Percentiles rank a stretch among this genome's conserved stretches.
Evolutionary conservation across 1,140 invertebrate species (phyloP).

Genomic region (Platyscapa corneri): DNA sequence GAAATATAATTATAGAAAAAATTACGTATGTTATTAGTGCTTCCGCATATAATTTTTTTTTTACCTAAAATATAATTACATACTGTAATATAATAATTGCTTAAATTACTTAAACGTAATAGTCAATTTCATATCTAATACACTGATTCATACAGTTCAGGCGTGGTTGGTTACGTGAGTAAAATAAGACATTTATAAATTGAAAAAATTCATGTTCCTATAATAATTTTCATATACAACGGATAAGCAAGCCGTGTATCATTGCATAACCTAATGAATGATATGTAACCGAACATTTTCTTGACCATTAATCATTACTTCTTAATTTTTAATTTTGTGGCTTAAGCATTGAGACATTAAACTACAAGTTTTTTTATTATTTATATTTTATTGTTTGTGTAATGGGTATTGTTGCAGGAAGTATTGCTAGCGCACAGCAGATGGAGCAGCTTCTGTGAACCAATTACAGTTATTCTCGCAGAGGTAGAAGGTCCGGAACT

Average conservation of each 20-base stretch:
- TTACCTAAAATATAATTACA: background rate
- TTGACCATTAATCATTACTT: background rate
- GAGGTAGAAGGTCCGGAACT: slow-evolving; percentile 77
- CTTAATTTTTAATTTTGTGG: background rate
- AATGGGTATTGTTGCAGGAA: slow-evolving; percentile 58
- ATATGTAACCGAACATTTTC: background rate
- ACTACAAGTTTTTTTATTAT: no score
- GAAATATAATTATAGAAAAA: background rate
- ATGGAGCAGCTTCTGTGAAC: slow-evolving; percentile 67
- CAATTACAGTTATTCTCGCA: slow-evolving; percentile 76
- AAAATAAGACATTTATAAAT: background rate
- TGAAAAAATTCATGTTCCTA: background rate
- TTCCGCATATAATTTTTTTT: slow-evolving; percentile 13
- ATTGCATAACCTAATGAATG: background rate
- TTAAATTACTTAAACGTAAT: slow-evolving; percentile 18
- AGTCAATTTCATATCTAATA: slow-evolving; percentile 10
- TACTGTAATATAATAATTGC: slow-evolving; percentile 14
- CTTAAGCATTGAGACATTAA: no score
- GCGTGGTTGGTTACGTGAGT: background rate
- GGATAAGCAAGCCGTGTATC: no score
- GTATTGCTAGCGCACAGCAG: slow-evolving; percentile 74
- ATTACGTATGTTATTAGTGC: slow-evolving; percentile 6
- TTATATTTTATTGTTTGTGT: background rate
- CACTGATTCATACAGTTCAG: background rate
- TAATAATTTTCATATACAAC: no score